Evolutionary conservation across 2,113 vertebrate genomes (phyloP).

Genomic region (Laticauda colubrina): DNA sequence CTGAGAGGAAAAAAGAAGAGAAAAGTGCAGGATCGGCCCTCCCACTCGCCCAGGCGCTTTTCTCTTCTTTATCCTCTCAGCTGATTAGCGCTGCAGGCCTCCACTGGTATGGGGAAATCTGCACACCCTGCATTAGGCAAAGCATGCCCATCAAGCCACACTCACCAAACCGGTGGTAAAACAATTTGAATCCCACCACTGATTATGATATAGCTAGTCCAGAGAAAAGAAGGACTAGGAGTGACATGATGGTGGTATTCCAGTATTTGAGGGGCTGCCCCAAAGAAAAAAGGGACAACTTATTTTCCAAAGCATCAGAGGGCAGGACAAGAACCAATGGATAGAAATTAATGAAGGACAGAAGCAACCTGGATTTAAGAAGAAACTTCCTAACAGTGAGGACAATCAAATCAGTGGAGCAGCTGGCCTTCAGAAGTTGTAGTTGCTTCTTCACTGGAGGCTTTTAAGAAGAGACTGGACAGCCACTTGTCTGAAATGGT

Average conservation of each 20-base stretch:
- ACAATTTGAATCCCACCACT: too few relatives aligned
- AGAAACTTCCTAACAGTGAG: not conserved
- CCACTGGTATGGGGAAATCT: too few relatives aligned
- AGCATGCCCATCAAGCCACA: too few relatives aligned
- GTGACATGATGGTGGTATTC: not conserved
- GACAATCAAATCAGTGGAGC: not conserved
- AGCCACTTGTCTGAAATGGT: not conserved
- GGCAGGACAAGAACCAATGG: not conserved
- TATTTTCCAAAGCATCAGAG: not conserved
- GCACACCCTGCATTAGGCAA: too few relatives aligned
- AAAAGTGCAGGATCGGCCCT: too few relatives aligned
- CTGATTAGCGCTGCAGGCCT: too few relatives aligned
- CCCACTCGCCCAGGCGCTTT: too few relatives aligned
- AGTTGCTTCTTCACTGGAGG: not conserved
- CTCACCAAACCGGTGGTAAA: too few relatives aligned
- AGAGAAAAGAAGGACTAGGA: not conserved
- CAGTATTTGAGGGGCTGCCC: not conserved
- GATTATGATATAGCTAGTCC: not conserved
- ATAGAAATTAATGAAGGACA: not conserved
- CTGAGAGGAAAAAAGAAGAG: too few relatives aligned
- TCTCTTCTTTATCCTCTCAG: too few relatives aligned
- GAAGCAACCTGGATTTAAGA: not conserved
- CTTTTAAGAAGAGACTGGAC: not conserved
- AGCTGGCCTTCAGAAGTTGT: not conserved
- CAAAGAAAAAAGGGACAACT: not conserved